Evolutionary conservation across 1,140 invertebrate species (phyloP).

Genomic region (Condylostylus longicornis): DNA sequence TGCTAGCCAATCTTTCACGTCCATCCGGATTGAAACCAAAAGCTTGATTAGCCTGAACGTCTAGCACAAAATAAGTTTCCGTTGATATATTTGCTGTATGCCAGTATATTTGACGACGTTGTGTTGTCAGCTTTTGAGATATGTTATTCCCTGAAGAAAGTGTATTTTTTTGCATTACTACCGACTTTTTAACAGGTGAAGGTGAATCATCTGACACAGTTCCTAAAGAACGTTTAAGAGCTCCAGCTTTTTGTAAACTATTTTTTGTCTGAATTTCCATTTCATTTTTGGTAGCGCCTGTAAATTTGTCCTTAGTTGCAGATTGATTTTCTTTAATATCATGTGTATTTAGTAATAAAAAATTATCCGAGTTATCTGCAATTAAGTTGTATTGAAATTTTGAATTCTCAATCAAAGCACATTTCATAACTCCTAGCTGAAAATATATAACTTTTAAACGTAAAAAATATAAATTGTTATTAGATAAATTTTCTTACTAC

Average conservation of each 20-base stretch:
- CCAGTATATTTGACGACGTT: conserved; percentile 28
- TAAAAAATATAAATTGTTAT: neutral
- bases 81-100: conserved; percentile 26
- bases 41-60: conserved; percentile 28
- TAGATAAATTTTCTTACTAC: conserved; percentile 9
- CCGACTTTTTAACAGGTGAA: neutral
- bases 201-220: too few relatives aligned
- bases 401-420: conserved; percentile 27
- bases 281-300: too few relatives aligned
- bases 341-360: too few relatives aligned
- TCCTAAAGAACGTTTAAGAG: neutral
- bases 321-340: too few relatives aligned
- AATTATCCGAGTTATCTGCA: too few relatives aligned
- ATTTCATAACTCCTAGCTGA: conserved; percentile 26
- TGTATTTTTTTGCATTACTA: too few relatives aligned
- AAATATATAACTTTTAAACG: conserved; percentile 2
- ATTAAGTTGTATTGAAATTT: conserved; percentile 28
- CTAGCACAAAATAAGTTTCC: conserved; percentile 26
- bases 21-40: conserved; percentile 28
- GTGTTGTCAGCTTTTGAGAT: too few relatives aligned
- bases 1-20: conserved; percentile 26
- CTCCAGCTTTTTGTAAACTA: conserved; percentile 18
- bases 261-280: neutral
- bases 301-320: too few relatives aligned
- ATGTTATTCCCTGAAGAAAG: too few relatives aligned